phyloP scores from a whole-genome alignment of 2,113 vertebrate species.

The Pyrgilauda ruficollis region DNA sequence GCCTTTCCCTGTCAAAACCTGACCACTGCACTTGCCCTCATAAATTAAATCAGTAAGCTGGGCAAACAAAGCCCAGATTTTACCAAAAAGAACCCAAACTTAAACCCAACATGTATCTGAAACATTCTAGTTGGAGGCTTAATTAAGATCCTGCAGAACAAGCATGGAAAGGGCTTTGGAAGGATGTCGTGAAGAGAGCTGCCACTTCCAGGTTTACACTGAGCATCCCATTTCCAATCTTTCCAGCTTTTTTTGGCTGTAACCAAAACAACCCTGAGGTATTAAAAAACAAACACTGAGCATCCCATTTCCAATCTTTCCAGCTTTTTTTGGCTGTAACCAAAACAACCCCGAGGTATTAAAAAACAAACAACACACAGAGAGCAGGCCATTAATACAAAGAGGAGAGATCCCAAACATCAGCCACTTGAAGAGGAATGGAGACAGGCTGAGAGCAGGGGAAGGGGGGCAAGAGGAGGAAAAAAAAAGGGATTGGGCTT shows the following conservation, averaged over 20 bases:
- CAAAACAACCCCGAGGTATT: neutral
- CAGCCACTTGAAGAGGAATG: neutral
- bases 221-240: neutral
- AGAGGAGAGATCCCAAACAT: slow-evolving; percentile 15
- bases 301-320: neutral
- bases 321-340: neutral
- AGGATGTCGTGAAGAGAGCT: neutral
- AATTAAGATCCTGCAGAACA: neutral
- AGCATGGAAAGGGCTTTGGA: neutral
- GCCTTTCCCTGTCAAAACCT: neutral
- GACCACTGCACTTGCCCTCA: neutral
- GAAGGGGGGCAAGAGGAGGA: neutral
- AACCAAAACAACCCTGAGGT: neutral
- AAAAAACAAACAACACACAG: slow-evolving; percentile 22
- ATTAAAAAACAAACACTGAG: neutral
- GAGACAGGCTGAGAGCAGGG: neutral
- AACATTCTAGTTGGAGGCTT: neutral
- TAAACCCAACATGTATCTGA: neutral
- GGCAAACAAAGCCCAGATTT: neutral
- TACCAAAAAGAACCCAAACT: neutral
- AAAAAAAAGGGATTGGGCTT: neutral
- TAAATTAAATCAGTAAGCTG: neutral
- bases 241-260: neutral
- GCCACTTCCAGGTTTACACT: neutral
- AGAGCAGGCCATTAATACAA: neutral